Percentiles rank a stretch among this genome's conserved stretches.
These are phyloP conservation scores for Tinea pellionella DNA, from an alignment of 2,888 invertebrate species.

Conservation along the genomic window DNA sequence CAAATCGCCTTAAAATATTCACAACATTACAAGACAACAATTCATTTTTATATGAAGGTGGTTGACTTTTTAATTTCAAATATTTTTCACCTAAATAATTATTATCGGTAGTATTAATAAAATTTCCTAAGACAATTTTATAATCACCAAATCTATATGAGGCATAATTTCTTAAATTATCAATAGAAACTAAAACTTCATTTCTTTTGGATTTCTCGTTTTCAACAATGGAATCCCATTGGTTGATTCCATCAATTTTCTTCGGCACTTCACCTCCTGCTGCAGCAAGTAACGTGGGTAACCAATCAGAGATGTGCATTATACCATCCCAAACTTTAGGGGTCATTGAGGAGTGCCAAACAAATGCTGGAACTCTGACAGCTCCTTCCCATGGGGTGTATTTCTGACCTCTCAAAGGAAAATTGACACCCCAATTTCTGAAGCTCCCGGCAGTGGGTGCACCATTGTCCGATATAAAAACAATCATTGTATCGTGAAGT, in stretches of 20 bases:
- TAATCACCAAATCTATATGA: slow-evolving; percentile 72
- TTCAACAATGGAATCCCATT: slow-evolving; percentile 73
- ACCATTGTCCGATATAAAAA: slow-evolving; percentile 93
- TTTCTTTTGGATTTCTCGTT: slow-evolving; percentile 53
- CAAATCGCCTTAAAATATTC: slow-evolving; percentile 37
- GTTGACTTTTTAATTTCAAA: slow-evolving; percentile 33
- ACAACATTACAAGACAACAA: slow-evolving; percentile 39
- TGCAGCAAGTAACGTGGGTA: slow-evolving; percentile 76
- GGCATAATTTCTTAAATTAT: slow-evolving; percentile 64
- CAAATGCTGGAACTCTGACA: slow-evolving; percentile 78
- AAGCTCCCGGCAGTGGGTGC: slow-evolving; percentile 81
- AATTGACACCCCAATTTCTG: slow-evolving; percentile 81
- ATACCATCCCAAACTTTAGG: slow-evolving; percentile 72
- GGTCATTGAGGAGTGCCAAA: slow-evolving; percentile 73
- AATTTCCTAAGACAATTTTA: slow-evolving; percentile 72
- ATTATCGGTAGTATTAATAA: slow-evolving; percentile 40
- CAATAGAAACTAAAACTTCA: slow-evolving; percentile 71
- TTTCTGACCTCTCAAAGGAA: slow-evolving; percentile 85
- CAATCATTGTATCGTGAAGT: slow-evolving; percentile 83
- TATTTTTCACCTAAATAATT: slow-evolving; percentile 46
- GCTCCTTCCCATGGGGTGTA: slow-evolving; percentile 88
- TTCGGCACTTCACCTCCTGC: slow-evolving; percentile 35
- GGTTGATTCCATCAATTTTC: slow-evolving; percentile 74
- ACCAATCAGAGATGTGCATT: slow-evolving; percentile 86
- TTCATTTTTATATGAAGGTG: slow-evolving; percentile 41